Evolutionary conservation across 2,797 vertebrate genomes (phyloP).

Genomic region (Chelmon rostratus): DNA sequence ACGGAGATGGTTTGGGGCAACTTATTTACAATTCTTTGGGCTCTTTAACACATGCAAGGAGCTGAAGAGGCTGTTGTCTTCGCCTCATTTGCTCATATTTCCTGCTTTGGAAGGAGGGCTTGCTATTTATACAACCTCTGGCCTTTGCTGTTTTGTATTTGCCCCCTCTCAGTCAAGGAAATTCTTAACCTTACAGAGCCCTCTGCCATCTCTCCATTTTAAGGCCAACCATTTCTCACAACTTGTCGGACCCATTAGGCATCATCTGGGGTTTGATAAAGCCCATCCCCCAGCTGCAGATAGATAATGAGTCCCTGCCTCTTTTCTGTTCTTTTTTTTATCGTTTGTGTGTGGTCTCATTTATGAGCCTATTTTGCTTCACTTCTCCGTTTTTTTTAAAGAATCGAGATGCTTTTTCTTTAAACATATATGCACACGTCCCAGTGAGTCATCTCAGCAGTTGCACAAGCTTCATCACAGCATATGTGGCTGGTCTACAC

Average conservation of each 20-base stretch:
- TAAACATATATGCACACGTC: not conserved
- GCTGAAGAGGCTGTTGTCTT: constrained; percentile 55
- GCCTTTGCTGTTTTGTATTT: constrained; percentile 43
- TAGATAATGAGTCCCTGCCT: constrained; percentile 41
- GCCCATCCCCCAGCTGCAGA: constrained; percentile 33
- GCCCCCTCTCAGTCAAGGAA: constrained; percentile 39
- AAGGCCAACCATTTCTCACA: constrained; percentile 57
- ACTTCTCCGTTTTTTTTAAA: not conserved
- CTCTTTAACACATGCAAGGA: constrained; percentile 30
- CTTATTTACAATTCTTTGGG: constrained; percentile 40
- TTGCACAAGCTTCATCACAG: constrained; percentile 31
- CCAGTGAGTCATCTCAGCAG: constrained; percentile 14
- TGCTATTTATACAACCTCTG: constrained; percentile 63
- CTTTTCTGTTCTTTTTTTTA: constrained; percentile 17
- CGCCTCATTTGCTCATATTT: constrained; percentile 42
- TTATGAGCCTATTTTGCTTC: constrained; percentile 17
- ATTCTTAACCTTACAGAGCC: constrained; percentile 50
- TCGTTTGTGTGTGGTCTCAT: constrained; percentile 19
- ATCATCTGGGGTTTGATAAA: constrained; percentile 44
- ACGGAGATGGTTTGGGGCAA: constrained; percentile 30
- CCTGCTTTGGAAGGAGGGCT: constrained; percentile 36
- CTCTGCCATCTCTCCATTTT: constrained; percentile 37
- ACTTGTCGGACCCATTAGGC: constrained; percentile 41
- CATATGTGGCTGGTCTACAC: constrained; percentile 41
- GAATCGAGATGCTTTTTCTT: not conserved